Conservation (phyloP, 2,888 invertebrate species). For the Microctonus brassicae region DNA sequence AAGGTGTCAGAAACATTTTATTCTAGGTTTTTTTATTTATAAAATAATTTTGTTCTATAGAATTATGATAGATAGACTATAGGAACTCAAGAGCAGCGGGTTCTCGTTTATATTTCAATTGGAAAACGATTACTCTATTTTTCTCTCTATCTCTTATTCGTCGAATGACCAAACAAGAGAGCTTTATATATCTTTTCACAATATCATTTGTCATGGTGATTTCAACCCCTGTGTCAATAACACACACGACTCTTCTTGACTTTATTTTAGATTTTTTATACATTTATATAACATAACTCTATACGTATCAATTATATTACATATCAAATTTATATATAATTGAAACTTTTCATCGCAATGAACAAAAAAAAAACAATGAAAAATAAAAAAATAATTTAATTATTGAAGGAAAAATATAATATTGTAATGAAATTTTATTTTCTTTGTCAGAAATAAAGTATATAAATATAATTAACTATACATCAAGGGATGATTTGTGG, state of each 20-base stretch:
- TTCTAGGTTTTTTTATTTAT: background rate
- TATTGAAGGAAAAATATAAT: too few species aligned
- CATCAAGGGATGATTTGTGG: background rate
- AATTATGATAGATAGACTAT: conserved; percentile 34
- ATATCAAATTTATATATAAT: too few species aligned
- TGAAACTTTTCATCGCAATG: background rate
- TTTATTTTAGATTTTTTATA: conserved; percentile 7
- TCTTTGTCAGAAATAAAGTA: too few species aligned
- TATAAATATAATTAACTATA: background rate
- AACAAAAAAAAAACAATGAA: too few species aligned
- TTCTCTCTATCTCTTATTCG: conserved; percentile 22
- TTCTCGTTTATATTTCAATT: conserved; percentile 66
- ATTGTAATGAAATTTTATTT: too few species aligned
- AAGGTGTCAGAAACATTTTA: conserved; percentile 61
- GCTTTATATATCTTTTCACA: conserved; percentile 44
- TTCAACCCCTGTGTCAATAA: conserved; percentile 35
- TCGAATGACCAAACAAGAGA: conserved; percentile 59
- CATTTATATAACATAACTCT: background rate
- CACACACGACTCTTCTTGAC: conserved; percentile 30
- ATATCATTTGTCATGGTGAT: conserved; percentile 50
- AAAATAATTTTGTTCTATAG: background rate
- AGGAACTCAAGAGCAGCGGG: conserved; percentile 23
- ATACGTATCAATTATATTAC: background rate
- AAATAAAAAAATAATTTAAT: too few species aligned
- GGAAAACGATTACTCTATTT: conserved; percentile 67